phyloP scores from a whole-genome alignment of 2,888 invertebrate species.

The Rotaria socialis region DNA sequence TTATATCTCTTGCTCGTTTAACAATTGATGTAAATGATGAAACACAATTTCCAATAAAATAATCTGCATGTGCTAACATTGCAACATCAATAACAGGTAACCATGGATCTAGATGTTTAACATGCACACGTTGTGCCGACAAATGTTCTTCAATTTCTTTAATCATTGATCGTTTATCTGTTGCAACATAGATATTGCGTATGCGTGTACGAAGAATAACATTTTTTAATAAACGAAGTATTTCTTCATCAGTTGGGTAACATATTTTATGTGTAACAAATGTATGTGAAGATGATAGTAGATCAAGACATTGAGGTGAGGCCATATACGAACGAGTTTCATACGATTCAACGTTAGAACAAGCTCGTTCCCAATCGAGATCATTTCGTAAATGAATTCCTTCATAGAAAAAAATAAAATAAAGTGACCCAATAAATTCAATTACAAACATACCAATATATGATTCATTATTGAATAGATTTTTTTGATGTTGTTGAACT shows the following conservation, averaged over 20 bases:
- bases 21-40: slow-evolving; percentile 58
- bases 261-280: slow-evolving; percentile 53
- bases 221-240: slow-evolving; percentile 52
- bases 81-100: slow-evolving; percentile 56
- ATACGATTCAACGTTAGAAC: slow-evolving; percentile 50
- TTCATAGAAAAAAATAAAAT: too few species aligned
- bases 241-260: slow-evolving; percentile 51
- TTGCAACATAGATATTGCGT: slow-evolving; percentile 55
- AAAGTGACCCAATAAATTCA: not conserved
- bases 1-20: slow-evolving; percentile 51
- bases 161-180: slow-evolving; percentile 54
- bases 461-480: slow-evolving; percentile 42
- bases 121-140: slow-evolving; percentile 49
- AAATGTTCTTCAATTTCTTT: slow-evolving; percentile 51
- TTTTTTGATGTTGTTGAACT: slow-evolving; percentile 51
- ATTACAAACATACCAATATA: slow-evolving; percentile 41
- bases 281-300: slow-evolving; percentile 47
- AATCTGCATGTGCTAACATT: slow-evolving; percentile 53
- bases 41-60: slow-evolving; percentile 58
- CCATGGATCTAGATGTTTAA: slow-evolving; percentile 53
- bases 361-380: slow-evolving; percentile 51
- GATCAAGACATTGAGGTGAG: slow-evolving; percentile 56
- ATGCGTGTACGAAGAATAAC: slow-evolving; percentile 50
- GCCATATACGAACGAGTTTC: slow-evolving; percentile 52
- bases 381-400: slow-evolving; percentile 48